Percentiles rank a stretch among this genome's conserved stretches.
Evolutionary conservation across 1,140 invertebrate species (phyloP).

Genomic region (Macrosteles quadrilineatus): DNA sequence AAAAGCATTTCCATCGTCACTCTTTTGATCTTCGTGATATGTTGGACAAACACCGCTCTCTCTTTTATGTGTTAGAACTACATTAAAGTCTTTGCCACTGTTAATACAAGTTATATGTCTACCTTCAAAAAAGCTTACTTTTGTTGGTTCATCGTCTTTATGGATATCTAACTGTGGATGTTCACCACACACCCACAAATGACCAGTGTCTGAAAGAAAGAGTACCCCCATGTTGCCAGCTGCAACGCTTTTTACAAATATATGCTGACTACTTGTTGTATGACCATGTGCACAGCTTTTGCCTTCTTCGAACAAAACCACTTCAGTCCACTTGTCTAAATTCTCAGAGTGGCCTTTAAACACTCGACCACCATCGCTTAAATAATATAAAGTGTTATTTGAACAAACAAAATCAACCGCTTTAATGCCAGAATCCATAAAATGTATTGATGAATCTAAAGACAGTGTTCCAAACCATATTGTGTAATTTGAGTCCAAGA

Average conservation of each 20-base stretch:
- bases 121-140: conserved; percentile 67
- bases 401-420: conserved; percentile 64
- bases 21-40: conserved; percentile 58
- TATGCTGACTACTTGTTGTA: conserved; percentile 60
- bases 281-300: conserved; percentile 65
- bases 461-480: conserved; percentile 8
- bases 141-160: conserved; percentile 56
- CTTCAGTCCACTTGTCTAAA: conserved; percentile 59
- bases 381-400: conserved; percentile 60
- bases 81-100: conserved; percentile 66
- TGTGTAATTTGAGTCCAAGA: not conserved
- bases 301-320: conserved; percentile 62
- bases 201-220: conserved; percentile 66
- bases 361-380: conserved; percentile 61
- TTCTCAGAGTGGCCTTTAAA: conserved; percentile 57
- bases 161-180: conserved; percentile 70
- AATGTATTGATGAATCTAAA: not conserved
- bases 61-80: conserved; percentile 63
- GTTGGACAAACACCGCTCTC: conserved; percentile 51
- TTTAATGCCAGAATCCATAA: conserved; percentile 44
- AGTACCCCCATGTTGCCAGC: conserved; percentile 53
- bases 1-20: conserved; percentile 60
- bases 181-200: conserved; percentile 72
- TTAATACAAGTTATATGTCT: conserved; percentile 60
- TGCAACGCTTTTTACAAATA: conserved; percentile 57